phyloP scores from a whole-genome alignment of 1,140 invertebrate species.

The Drosophila bocqueti region DNA sequence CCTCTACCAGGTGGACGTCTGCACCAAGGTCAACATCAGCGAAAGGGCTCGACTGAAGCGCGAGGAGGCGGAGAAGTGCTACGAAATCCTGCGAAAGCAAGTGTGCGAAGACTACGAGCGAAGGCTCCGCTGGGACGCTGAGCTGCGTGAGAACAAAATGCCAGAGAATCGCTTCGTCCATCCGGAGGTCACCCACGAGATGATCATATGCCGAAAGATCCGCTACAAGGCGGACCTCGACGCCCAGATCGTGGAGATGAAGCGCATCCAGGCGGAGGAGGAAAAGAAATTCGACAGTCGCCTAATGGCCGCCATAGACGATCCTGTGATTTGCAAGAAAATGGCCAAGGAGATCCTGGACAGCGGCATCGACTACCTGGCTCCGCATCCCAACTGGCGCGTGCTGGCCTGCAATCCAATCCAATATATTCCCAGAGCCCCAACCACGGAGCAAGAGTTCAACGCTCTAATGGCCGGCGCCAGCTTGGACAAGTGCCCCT shows the following conservation, averaged over 20 bases:
- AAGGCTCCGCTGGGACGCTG: constrained; percentile 51
- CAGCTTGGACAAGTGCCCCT: constrained; percentile 43
- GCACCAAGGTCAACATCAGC: constrained; percentile 69
- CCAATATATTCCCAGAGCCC: constrained; percentile 42
- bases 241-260: constrained; percentile 68
- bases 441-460: constrained; percentile 25
- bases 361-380: constrained; percentile 58
- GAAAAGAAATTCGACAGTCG: constrained; percentile 50
- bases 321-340: constrained; percentile 59
- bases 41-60: constrained; percentile 44
- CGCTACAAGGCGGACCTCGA: constrained; percentile 58
- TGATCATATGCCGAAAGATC: constrained; percentile 38
- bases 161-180: constrained; percentile 74
- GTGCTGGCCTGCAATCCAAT: constrained; percentile 61
- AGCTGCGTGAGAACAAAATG: constrained; percentile 68
- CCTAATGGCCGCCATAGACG: constrained; percentile 59
- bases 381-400: constrained; percentile 75
- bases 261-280: constrained; percentile 66
- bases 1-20: constrained; percentile 64
- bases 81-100: constrained; percentile 60
- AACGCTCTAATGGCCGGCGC: constrained; percentile 17
- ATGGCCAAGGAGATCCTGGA: constrained; percentile 59
- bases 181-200: constrained; percentile 54
- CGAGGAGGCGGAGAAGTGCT: constrained; percentile 52
- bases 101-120: constrained; percentile 72